These are phyloP conservation scores for Drosophila littoralis DNA, from an alignment of 1,140 invertebrate species.

Conservation along the genomic window DNA sequence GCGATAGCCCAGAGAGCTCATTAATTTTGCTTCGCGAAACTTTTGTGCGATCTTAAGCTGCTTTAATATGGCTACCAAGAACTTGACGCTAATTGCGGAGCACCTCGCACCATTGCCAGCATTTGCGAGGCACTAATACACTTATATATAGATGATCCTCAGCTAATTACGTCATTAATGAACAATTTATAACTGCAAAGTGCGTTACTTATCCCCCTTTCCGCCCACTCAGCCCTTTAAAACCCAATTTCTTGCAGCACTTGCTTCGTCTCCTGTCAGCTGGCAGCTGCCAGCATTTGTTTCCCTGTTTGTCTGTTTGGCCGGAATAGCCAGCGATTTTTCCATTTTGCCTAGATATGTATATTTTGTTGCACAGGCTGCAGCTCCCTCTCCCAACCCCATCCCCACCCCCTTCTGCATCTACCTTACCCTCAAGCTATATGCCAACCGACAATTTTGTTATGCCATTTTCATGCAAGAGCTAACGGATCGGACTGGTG, in stretches of 20 bases:
- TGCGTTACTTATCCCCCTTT: background rate
- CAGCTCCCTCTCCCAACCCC: background rate
- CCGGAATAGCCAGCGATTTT: constrained; percentile 33
- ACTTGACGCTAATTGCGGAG: constrained; percentile 28
- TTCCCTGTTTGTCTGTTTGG: constrained; percentile 13
- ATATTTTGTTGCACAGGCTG: constrained; percentile 46
- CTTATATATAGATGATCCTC: background rate
- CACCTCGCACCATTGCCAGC: background rate
- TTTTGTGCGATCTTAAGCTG: constrained; percentile 41
- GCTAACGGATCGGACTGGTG: constrained; percentile 30
- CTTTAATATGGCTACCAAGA: constrained; percentile 3
- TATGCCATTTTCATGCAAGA: constrained; percentile 64
- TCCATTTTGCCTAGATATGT: constrained; percentile 38
- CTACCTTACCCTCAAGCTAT: background rate
- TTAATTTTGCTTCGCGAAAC: constrained; percentile 53
- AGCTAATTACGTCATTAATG: background rate
- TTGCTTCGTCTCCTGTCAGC: too few relatives aligned
- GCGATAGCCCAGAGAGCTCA: constrained; percentile 53
- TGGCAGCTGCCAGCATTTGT: too few relatives aligned
- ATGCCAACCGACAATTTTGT: constrained; percentile 48
- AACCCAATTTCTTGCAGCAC: background rate
- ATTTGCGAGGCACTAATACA: background rate
- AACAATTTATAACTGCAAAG: too few relatives aligned
- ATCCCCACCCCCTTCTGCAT: too few relatives aligned
- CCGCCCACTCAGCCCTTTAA: background rate